A percentile compares a stretch with the other conserved stretches of the same genome.
These are phyloP conservation scores for Hydra vulgaris DNA, from an alignment of 30 jellyfish, hydroid and myxozoan genomes.

Conservation along the genomic window DNA sequence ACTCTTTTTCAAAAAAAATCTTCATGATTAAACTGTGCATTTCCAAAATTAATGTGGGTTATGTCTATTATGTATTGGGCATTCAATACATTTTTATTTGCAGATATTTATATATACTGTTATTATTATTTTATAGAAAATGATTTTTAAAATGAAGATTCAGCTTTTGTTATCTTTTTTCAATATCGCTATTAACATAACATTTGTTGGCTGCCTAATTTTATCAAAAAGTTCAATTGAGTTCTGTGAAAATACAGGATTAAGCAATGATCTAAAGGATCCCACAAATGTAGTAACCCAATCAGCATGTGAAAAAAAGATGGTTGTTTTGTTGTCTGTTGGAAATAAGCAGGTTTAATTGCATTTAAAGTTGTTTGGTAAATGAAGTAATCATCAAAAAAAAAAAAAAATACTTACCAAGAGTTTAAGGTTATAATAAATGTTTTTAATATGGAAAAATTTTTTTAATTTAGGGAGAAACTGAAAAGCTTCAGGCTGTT, in stretches of 20 bases:
- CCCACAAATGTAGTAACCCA: constrained; percentile 44
- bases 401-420: neutral
- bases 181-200: neutral
- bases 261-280: constrained; percentile 7
- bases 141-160: neutral
- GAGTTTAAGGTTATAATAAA: neutral
- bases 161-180: neutral
- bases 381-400: neutral
- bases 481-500: constrained; percentile 50
- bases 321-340: constrained; percentile 39
- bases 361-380: neutral
- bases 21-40: too few species aligned
- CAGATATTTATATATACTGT: too few species aligned
- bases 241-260: constrained; percentile 43
- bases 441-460: neutral
- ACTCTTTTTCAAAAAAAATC: too few species aligned
- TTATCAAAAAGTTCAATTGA: constrained; percentile 36
- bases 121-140: too few species aligned
- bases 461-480: constrained; percentile 14
- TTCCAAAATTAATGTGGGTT: too few species aligned
- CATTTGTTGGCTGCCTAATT: neutral
- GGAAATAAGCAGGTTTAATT: constrained; percentile 34
- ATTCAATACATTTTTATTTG: too few species aligned
- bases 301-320: constrained; percentile 37
- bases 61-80: too few species aligned